phyloP scores from a whole-genome alignment of 2,113 vertebrate genomes.

The Salvelinus alpinus region DNA sequence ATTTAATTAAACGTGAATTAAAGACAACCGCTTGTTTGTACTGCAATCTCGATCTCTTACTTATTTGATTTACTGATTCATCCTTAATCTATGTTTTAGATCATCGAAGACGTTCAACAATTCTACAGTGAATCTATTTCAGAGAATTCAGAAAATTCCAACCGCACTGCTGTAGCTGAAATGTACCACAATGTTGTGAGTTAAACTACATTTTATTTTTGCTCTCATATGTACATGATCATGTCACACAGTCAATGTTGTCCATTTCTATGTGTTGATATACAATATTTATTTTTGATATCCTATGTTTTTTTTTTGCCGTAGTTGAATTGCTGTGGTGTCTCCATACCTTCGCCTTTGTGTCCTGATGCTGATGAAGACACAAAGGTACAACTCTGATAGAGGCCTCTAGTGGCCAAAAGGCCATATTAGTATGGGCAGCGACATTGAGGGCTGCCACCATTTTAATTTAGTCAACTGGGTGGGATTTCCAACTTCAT shows the following conservation, averaged over 20 bases:
- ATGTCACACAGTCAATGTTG: not conserved
- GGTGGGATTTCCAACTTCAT: too few species aligned
- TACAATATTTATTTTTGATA: not conserved
- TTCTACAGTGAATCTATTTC: constrained; percentile 80
- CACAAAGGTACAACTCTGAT: constrained; percentile 43
- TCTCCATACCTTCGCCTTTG: not conserved
- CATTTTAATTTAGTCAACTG: too few species aligned
- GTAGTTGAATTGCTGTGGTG: constrained; percentile 73
- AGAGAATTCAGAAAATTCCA: constrained; percentile 42
- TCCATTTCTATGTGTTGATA: not conserved
- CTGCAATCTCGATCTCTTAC: not conserved
- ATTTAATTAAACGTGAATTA: not conserved
- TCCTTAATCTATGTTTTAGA: constrained; percentile 66
- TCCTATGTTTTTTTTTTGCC: not conserved
- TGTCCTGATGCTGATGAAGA: constrained; percentile 37
- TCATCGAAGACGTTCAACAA: constrained; percentile 82
- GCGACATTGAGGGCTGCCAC: too few species aligned
- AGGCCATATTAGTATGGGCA: too few species aligned
- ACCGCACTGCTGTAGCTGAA: constrained; percentile 50
- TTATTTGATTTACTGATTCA: too few species aligned
- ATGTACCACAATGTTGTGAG: constrained; percentile 69
- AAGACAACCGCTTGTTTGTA: not conserved
- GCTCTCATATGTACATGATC: too few species aligned
- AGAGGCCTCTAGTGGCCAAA: too few species aligned
- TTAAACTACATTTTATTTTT: not conserved